Evolutionary conservation across 1,140 invertebrate genomes (phyloP), one percentile per base, ranked within the genome.

Genomic region (Caerostris extrusa): DNA sequence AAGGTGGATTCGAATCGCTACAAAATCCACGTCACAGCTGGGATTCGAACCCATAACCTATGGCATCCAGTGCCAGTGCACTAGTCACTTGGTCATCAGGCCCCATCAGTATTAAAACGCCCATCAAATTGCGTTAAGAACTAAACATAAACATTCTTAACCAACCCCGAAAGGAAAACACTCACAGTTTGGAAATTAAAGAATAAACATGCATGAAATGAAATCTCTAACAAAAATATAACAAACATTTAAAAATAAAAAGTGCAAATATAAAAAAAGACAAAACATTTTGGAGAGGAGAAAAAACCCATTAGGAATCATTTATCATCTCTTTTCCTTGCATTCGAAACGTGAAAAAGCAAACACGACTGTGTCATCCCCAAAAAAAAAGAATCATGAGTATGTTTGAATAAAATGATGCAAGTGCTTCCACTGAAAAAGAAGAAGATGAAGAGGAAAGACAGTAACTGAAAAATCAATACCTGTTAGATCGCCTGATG

Each of bases 391-490:
- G 50, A 77, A 10, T 77, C 71, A 12, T 77, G 2, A 34, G 34
- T 2, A 77, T 77, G 71, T 34, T 53, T 50, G 19, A 53, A 77
- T 50, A 77, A 77, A 77, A 77, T 77, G 14, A 77, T 50, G 34
- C 5, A 77, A 77, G 53, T 77, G 71, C 71, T 77, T 53, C 12
- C 53, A 50, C 50, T 10, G 71, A 77, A 50, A 77, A 71, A 77
- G 34, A 77, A 34, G 71, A 53, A 34, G 34, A 34, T 34, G 5
- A 3, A 5, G 71, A 77, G 53, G 34, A 77, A 77, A 12, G 71
- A 14, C 71, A 12, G 71, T 77, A 77, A 77, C 67, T 19, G 8
- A 67, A 17, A 55, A 57, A 90, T 90, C 88, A 57, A 90, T 90
- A 71, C 55, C 34, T 77, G 53, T 90, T 90, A 87, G 85, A 64